Evolutionary conservation across 1,140 invertebrate species (phyloP).

Genomic region (Thereuonema tuberculata): DNA sequence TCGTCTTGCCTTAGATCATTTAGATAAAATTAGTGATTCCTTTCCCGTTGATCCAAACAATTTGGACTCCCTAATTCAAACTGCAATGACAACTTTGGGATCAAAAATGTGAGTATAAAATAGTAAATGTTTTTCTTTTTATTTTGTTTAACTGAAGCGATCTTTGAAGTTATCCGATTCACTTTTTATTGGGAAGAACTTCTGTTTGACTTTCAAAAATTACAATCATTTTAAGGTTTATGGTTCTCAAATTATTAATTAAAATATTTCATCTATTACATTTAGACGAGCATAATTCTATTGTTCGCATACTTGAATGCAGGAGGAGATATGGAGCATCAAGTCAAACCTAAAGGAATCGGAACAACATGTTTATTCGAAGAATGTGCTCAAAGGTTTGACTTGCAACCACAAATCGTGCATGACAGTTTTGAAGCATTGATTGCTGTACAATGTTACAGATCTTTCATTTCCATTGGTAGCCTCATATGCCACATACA

Average conservation of each 20-base stretch:
- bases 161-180: neutral
- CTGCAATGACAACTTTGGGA: slow-evolving; percentile 95
- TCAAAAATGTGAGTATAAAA: slow-evolving; percentile 76
- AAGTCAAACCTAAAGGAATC: too few relatives aligned
- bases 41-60: slow-evolving; percentile 75
- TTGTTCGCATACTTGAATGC: too few relatives aligned
- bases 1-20: slow-evolving; percentile 67
- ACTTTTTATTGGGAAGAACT: too few relatives aligned
- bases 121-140: slow-evolving; percentile 3
- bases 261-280: neutral
- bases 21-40: slow-evolving; percentile 75
- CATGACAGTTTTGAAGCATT: too few relatives aligned
- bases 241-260: neutral
- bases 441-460: too few relatives aligned
- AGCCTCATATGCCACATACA: too few relatives aligned
- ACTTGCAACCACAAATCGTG: too few relatives aligned
- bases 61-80: slow-evolving; percentile 75
- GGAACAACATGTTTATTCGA: too few relatives aligned
- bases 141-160: neutral
- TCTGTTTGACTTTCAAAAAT: neutral
- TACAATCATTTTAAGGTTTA: neutral
- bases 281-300: too few relatives aligned
- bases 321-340: too few relatives aligned
- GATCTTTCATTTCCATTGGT: too few relatives aligned
- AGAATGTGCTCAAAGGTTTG: too few relatives aligned